phyloP scores from a whole-genome alignment of 2,113 vertebrate species.

The Anseranas semipalmata region DNA sequence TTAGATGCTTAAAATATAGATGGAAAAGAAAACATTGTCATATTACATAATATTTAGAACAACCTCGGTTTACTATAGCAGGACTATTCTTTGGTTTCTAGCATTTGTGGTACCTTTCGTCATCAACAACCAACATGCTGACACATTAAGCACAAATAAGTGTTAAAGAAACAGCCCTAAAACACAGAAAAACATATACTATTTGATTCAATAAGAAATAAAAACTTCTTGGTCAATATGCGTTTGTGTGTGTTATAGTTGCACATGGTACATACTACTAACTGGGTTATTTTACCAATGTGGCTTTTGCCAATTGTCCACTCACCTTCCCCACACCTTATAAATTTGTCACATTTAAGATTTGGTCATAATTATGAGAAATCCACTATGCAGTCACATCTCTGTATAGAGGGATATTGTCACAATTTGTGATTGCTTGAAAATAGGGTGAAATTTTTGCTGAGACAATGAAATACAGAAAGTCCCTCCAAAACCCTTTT shows the following conservation, averaged over 20 bases:
- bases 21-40: background rate
- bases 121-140: background rate
- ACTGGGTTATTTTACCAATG: background rate
- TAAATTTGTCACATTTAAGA: background rate
- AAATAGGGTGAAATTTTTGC: background rate
- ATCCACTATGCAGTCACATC: background rate
- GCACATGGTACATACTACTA: background rate
- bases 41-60: rapidly evolving
- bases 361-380: rapidly evolving
- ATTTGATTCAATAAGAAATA: background rate
- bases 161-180: background rate
- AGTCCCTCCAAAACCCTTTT: background rate
- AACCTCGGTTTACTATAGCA: rapidly evolving
- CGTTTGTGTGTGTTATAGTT: background rate
- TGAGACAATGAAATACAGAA: background rate
- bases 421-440: background rate
- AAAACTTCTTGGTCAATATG: background rate
- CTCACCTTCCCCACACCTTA: background rate
- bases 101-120: background rate
- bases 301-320: background rate
- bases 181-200: rapidly evolving
- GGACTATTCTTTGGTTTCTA: background rate
- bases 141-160: too few species aligned
- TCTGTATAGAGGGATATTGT: background rate
- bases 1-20: background rate